Percentiles rank a stretch among this genome's conserved stretches.
Evolutionary conservation across 2,113 vertebrate species (phyloP).

Genomic region (Himantopus leucocephalus): DNA sequence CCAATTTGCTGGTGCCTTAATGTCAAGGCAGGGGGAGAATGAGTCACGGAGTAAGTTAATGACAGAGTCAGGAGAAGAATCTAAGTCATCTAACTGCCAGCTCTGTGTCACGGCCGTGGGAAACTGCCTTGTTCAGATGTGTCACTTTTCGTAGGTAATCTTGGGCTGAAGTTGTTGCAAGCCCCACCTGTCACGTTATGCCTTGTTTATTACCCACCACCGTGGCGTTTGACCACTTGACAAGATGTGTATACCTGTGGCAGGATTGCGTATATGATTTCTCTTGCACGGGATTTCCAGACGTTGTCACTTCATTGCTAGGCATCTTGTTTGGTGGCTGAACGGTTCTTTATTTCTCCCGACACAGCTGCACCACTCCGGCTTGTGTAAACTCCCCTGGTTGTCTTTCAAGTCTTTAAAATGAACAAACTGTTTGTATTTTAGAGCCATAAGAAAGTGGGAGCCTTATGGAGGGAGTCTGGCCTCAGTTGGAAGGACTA

Average conservation of each 20-base stretch:
- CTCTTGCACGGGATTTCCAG: neutral
- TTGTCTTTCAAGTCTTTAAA: neutral
- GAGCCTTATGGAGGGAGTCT: conserved; percentile 91
- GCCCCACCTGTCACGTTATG: neutral
- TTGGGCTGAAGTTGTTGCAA: neutral
- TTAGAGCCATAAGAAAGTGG: conserved; percentile 98
- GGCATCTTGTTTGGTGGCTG: neutral
- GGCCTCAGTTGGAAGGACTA: conserved; percentile 89
- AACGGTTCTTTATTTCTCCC: neutral
- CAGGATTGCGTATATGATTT: neutral
- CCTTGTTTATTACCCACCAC: neutral
- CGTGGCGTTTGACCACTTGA: neutral
- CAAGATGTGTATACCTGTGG: neutral
- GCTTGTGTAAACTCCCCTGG: neutral
- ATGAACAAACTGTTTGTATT: conserved; percentile 29
- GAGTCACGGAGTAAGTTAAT: neutral
- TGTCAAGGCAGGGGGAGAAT: neutral
- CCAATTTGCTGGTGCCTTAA: neutral
- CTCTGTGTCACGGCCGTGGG: neutral
- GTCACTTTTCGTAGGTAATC: neutral
- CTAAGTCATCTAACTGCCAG: neutral
- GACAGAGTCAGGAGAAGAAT: neutral
- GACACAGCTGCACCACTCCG: neutral
- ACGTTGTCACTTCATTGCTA: neutral
- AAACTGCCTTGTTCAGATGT: neutral